Base-by-base conservation (phyloP, 2,888 invertebrate genomes). In the Athrips mouffetella region DNA sequence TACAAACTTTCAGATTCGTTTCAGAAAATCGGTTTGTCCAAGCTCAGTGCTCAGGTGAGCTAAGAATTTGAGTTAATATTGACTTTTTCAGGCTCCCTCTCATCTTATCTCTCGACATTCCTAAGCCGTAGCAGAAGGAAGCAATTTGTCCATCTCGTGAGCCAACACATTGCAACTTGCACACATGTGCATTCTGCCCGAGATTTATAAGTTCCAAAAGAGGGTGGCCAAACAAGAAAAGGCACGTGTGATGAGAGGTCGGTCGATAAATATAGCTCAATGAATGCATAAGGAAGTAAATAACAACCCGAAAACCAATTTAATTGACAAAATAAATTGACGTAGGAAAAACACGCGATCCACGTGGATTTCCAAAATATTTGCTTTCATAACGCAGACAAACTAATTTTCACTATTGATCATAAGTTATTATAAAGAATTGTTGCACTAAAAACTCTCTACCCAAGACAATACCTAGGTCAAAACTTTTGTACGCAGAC, bases 31-130 rank as follows among this genome's bases (percentile, higher is more conserved):
- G 52, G 60, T 63, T 60, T 49, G 44, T 33, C 46, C 21, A 13
- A 6, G 11, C 37, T 37, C 37, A n/a, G 10, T 50, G 52, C 57
- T 62, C 61, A 68, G 55, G 67, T 70, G 65, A 60, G 67, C 70
- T 66, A 70, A 68, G 63, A 54, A 55, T 65, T 62, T 58, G 60
- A 58, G 59, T 63, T 65, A 66, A 68, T 63, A 69, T 69, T 69
- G 65, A 60, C 59, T 62, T 55, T 50, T 63, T 65, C 63, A 49
- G n/a, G n/a, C n/a, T n/a, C n/a, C n/a, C n/a, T n/a, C n/a, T n/a
- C n/a, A n/a, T n/a, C n/a, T n/a, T n/a, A n/a, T 15, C 6, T 10
- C 27, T 41, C 25, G 3, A 41, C 15, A 15, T 15, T 25, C 27
- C 10, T 15, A 41, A 25, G 23, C 16, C 15, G 8, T 16, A 8